Base-by-base conservation (phyloP, 1,140 invertebrate genomes). In the Drosophila repleta region DNA sequence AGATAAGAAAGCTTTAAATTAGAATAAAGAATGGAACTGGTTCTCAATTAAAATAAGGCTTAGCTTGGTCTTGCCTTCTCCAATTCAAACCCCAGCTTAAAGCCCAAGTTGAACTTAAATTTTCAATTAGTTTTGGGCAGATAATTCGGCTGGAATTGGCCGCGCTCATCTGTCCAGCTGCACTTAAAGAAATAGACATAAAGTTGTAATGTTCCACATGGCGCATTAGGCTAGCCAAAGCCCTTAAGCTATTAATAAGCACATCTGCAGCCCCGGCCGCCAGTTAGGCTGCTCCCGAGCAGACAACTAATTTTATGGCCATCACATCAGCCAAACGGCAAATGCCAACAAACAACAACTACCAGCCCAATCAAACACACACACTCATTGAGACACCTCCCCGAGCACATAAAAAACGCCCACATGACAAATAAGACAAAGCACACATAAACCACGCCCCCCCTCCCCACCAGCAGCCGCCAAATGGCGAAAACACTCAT, bases 371-470 rank as follows among this genome's bases (percentile, higher is more conserved):
- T 85, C 81, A 85, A 87, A 13, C 32, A n/a, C 26, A 32, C 63
- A 49, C 77, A 1, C 68, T 60, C 67, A 53, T 63, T 26, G 11
- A 29, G 2, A 26, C 17, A 74, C 67, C 53, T 74, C 35, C 74
- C 52, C 69, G 48, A 64, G 58, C 66, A 26, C 52, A 83, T 82
- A 82, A 82, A 82, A 83, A 56, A 68, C 70, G 45, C 71, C 71
- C 71, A 69, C 66, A 74, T 74, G 65, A 76, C 79, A 85, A 85
- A 85, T 87, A 87, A 87, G 82, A 87, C 82, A 87, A 87, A 78
- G 83, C 78, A 75, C 71, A 79, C 75, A 87, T 74, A 85, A 80
- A 80, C 81, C 80, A 83, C 76, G 64, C 6, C 48, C n/a, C 70
- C 63, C 0, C 29, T 8, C 6, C 5, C 29, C 7, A 1, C 29